Base-by-base conservation (phyloP, 2,797 vertebrate genomes). In the Cuniculus paca region DNA sequence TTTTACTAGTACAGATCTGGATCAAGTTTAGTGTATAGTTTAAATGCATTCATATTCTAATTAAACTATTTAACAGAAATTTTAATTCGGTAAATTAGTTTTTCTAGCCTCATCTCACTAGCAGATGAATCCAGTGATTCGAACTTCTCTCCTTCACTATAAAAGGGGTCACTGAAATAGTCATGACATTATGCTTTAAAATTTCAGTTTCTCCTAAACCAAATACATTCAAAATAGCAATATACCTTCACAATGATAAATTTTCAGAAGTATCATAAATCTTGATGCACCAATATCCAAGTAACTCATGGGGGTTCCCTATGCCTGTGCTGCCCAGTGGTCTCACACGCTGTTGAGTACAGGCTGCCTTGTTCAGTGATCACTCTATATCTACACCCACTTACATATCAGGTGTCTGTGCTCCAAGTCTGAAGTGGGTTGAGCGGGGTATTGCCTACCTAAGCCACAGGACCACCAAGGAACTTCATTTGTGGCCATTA, bases 1-100 rank as follows among this genome's bases (percentile, higher is more conserved):
- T 98, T 97, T 98, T 98, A 99, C 99, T 99, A 99, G 99, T 98
- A 98, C 99, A 98, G 98, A 97, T 98, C 98, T 99, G 99, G 99
- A 99, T 93, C 6, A 92, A n/a, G 90, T 98, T 99, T 98, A 98
- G 96, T 97, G 97, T 95, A 94, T 98, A 97, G 98, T 98, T 98
- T 98, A 98, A 98, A 97, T 98, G 98, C 98, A 48, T 48, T 17
- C 6, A 98, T 97, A 98, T 98, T 97, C 98, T 98, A 98, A 98
- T 99, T 99, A 99, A 99, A 99, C 98, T 97, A 98, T 99, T 98
- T 98, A 99, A 98, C 98, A 98, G 98, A 97, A 90, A 42, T 16
- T 89, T 52, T 70, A 52, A 63, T 63, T 78, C 22, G 42, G n/a
- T 39, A 65, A 65, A 79, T 98, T 99, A 99, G 98, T 98, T 98